A percentile compares a stretch with the other conserved stretches of the same genome.
These are phyloP conservation scores for Drosophila acutilabella DNA, from an alignment of 2,888 invertebrate genomes.

Conservation along the genomic window DNA sequence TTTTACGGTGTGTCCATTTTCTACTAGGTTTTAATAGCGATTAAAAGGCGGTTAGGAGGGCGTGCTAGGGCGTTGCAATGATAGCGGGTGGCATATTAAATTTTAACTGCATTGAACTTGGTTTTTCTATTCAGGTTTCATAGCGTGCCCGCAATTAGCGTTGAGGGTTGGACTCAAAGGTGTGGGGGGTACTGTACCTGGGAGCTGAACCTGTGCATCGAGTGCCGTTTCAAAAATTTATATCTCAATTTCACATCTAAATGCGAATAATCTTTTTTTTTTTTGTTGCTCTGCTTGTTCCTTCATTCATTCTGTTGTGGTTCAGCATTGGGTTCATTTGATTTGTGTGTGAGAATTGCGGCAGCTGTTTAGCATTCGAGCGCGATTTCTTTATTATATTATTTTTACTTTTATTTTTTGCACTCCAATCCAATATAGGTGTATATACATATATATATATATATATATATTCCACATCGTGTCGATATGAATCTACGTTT, in stretches of 20 bases:
- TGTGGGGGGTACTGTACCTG: slow-evolving; percentile 9
- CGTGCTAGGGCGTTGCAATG: background rate
- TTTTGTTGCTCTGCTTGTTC: slow-evolving; percentile 4
- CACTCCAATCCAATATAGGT: background rate
- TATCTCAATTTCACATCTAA: slow-evolving; percentile 81
- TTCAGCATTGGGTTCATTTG: slow-evolving; percentile 62
- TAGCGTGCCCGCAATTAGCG: slow-evolving; percentile 49
- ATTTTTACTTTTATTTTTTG: slow-evolving; percentile 39
- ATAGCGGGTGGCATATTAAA: slow-evolving; percentile 47
- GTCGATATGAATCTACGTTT: slow-evolving; percentile 49
- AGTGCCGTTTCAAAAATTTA: slow-evolving; percentile 78
- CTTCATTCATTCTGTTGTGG: slow-evolving; percentile 17
- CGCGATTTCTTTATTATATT: slow-evolving; percentile 57
- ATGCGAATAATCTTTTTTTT: slow-evolving; percentile 77
- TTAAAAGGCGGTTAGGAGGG: background rate
- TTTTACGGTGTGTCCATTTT: background rate
- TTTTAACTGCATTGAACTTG: slow-evolving; percentile 62
- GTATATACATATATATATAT: background rate
- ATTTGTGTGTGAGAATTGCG: slow-evolving; percentile 75
- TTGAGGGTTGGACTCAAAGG: background rate
- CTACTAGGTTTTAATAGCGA: background rate
- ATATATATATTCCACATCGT: slow-evolving; percentile 5
- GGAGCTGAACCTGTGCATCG: slow-evolving; percentile 36
- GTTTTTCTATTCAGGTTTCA: slow-evolving; percentile 6
- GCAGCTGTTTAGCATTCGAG: slow-evolving; percentile 75